Base-by-base conservation (phyloP, 2,888 invertebrate species). In the Gari tellinella region DNA sequence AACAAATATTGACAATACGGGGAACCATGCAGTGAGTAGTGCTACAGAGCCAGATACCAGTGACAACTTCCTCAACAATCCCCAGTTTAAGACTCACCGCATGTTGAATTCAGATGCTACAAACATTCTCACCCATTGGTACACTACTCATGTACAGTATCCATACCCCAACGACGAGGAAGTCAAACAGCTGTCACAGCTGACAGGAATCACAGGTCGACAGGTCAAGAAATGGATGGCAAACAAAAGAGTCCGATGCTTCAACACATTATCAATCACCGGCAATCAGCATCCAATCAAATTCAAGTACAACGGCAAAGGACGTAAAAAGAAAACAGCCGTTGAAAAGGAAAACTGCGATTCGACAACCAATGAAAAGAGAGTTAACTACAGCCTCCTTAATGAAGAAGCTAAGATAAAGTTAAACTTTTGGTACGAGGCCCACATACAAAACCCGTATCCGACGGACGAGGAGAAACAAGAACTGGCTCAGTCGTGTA, bases 221-320 rank as follows among this genome's bases (percentile, higher is more conserved):
- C 89, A 89, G 72, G 87, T 89, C 31, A 87, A 88, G 78, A 89
- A 89, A 66, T 89, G 89, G 89, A 85, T 89, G 86, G 89, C 89
- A 17, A 89, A 89, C 80, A 89, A 88, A 67, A 80, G 89, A 37
- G 88, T 89, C 5, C 80, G 89, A 0, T 86, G 86, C 26, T 87
- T 69, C 73, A 89, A 89, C 75, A 89, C 89, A 4, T 80, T 89
- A n/a, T 88, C 89, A 25, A 89, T 88, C 80, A 88, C 85, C 31
- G 88, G 88, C 10, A 85, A 87, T 63, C 83, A 88, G 49, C 88
- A 88, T 78, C 89, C 89, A 60, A 86, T 85, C 67, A 86, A 86
- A 61, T 81, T 85, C 66, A 83, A 85, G 64, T 85, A 83, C 58
- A 70, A 85, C 46, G 73, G 80, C 23, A 66, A 79, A 49, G 62